phyloP scores from a whole-genome alignment of 2,888 invertebrate species.

The Parthenolecanium corni region DNA sequence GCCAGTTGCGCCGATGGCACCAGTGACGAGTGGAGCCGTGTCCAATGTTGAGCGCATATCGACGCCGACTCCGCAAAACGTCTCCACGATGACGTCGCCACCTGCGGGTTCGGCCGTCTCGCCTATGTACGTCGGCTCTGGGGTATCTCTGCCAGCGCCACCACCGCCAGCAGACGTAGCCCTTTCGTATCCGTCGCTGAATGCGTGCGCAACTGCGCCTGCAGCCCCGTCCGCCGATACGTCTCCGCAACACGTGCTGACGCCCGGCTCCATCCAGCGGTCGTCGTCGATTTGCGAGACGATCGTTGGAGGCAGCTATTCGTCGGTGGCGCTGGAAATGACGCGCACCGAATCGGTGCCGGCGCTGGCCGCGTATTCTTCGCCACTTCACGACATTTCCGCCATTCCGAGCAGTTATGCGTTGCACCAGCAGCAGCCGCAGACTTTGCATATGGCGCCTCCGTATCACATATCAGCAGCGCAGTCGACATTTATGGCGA shows the following conservation, averaged over 20 bases:
- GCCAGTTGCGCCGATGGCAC: background rate
- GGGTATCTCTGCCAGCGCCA: background rate
- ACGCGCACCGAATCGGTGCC: background rate
- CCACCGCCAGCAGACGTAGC: background rate
- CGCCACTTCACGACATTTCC: background rate
- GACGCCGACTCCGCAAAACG: background rate
- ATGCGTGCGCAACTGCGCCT: background rate
- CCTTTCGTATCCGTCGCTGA: background rate
- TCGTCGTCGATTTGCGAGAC: conserved; percentile 16
- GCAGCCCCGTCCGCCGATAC: background rate
- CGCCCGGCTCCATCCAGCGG: background rate
- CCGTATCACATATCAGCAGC: background rate
- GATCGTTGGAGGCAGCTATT: background rate
- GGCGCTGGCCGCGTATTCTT: background rate
- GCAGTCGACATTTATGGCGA: background rate
- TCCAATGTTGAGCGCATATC: background rate
- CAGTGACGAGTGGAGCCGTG: too few relatives aligned
- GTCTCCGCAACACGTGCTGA: background rate
- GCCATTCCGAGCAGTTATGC: background rate
- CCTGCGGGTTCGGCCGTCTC: too few relatives aligned
- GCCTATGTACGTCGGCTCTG: background rate
- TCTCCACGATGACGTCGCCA: too few relatives aligned
- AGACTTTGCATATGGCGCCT: background rate
- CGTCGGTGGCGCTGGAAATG: background rate
- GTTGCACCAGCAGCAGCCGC: background rate